Conservation (phyloP, 2,888 invertebrate species). For the Pseudanteris insignis region DNA sequence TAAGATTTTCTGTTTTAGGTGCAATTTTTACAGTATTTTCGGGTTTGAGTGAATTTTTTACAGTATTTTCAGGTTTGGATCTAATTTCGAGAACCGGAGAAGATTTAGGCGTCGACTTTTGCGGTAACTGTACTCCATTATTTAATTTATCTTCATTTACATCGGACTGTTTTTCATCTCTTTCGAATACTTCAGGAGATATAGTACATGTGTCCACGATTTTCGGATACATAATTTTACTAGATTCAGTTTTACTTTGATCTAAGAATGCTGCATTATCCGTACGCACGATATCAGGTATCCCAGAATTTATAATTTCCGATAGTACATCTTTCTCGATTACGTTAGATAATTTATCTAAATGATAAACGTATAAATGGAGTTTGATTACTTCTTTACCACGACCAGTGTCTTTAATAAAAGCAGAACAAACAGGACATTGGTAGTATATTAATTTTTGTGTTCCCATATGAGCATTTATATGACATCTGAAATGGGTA, state of each 20-base stretch:
- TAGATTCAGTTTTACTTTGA: not conserved
- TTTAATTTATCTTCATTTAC: too few relatives aligned
- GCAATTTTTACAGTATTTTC: not conserved
- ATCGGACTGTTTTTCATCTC: constrained; percentile 16
- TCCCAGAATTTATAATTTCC: constrained; percentile 6
- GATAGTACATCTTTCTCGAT: constrained; percentile 28
- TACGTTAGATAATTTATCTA: constrained; percentile 4
- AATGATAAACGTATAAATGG: constrained; percentile 28
- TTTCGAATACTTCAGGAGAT: constrained; percentile 48
- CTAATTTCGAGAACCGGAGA: too few relatives aligned
- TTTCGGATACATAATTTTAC: constrained; percentile 44
- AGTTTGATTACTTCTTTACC: constrained; percentile 25
- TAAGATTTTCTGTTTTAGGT: not conserved
- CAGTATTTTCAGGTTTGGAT: too few relatives aligned
- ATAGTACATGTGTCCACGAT: constrained; percentile 56
- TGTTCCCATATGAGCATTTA: constrained; percentile 18
- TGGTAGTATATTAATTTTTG: constrained; percentile 26
- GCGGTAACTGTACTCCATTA: too few relatives aligned
- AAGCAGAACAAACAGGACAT: constrained; percentile 29
- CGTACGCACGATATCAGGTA: constrained; percentile 1
- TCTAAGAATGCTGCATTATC: not conserved
- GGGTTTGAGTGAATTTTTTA: too few relatives aligned
- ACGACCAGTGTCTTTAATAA: constrained; percentile 27
- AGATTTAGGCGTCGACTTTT: too few relatives aligned
- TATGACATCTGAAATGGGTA: constrained; percentile 27